phyloP scores from a whole-genome alignment of 2,113 vertebrate species.

The Mustelus asterias region DNA sequence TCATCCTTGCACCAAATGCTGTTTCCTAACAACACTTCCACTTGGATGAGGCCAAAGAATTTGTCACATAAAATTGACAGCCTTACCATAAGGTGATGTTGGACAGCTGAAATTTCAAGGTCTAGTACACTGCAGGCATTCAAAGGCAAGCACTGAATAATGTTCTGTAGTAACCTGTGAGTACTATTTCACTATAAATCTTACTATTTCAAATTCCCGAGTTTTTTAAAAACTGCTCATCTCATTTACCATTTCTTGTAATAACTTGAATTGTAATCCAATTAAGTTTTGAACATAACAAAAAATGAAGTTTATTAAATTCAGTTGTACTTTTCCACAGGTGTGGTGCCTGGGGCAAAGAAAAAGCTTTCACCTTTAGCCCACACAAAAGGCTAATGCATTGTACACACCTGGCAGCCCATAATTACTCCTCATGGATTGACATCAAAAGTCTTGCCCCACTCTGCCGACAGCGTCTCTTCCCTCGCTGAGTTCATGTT shows the following conservation, averaged over 20 bases:
- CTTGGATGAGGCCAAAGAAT: background rate
- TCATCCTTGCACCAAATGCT: background rate
- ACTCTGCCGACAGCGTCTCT: conserved; percentile 64
- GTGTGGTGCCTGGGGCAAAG: conserved; percentile 44
- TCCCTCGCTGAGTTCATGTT: conserved; percentile 72
- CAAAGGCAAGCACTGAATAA: background rate
- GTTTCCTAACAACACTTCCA: background rate
- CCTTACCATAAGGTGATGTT: background rate
- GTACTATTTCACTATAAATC: background rate
- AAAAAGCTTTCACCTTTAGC: conserved; percentile 39
- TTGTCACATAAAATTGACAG: background rate
- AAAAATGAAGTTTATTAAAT: conserved; percentile 35
- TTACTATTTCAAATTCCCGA: background rate
- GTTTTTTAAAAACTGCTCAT: background rate
- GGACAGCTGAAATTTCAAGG: background rate
- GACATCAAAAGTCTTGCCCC: conserved; percentile 67
- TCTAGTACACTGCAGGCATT: background rate
- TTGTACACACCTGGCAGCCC: conserved; percentile 64
- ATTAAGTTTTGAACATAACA: conserved; percentile 35
- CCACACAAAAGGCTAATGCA: conserved; percentile 24
- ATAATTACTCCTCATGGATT: conserved; percentile 68
- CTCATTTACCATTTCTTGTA: conserved; percentile 24
- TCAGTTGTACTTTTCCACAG: conserved; percentile 22
- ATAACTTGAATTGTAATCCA: conserved; percentile 34
- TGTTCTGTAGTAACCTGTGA: background rate